Percentiles rank a stretch among this genome's conserved stretches.
These are phyloP conservation scores for Oreochromis aureus DNA, from an alignment of 2,113 vertebrate genomes.

Conservation along the genomic window DNA sequence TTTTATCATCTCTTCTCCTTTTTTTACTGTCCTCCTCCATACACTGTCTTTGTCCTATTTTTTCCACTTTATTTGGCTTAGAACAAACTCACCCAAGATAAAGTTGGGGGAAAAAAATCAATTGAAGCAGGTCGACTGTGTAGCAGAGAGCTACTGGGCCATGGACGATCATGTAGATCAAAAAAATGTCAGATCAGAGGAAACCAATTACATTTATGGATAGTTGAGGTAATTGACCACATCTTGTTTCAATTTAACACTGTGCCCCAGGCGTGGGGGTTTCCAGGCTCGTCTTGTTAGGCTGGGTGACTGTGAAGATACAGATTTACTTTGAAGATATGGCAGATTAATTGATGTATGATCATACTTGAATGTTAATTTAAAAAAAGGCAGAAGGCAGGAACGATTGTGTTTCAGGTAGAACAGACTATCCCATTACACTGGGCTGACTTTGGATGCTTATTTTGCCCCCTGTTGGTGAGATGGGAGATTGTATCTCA, in stretches of 20 bases:
- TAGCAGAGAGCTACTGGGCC: not conserved
- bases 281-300: not conserved
- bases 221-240: conserved; percentile 35
- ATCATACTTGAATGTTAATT: not conserved
- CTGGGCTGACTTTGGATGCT: not conserved
- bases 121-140: not conserved
- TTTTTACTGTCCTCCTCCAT: not conserved
- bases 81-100: not conserved
- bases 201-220: conserved; percentile 36
- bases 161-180: not conserved
- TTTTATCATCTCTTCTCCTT: not conserved
- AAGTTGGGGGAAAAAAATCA: not conserved
- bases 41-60: not conserved
- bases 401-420: not conserved
- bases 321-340: not conserved
- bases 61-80: not conserved
- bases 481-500: not conserved
- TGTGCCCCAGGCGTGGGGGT: not conserved
- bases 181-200: conserved; percentile 11
- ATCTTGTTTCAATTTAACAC: conserved; percentile 33
- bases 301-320: not conserved
- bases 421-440: not conserved
- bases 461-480: conserved; percentile 53
- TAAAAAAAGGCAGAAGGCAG: not conserved
- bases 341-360: not conserved